Evolutionary conservation across 2,797 vertebrate species (phyloP).

Genomic region (Astyanax mexicanus): DNA sequence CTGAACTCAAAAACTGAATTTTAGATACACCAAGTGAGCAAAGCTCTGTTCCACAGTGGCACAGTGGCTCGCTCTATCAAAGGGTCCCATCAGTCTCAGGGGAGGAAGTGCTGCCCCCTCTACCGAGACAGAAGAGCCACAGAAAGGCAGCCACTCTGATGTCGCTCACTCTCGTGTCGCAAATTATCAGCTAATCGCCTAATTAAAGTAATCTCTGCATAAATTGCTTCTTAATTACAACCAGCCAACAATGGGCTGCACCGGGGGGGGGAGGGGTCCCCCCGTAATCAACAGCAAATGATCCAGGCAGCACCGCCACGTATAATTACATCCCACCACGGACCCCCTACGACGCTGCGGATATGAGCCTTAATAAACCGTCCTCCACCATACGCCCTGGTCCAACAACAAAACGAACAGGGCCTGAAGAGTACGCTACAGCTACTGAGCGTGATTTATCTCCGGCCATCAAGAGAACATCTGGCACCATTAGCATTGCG

Average conservation of each 20-base stretch:
- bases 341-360: not conserved
- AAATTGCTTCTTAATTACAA: constrained; percentile 66
- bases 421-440: not conserved
- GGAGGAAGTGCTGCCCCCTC: constrained; percentile 26
- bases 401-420: not conserved
- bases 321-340: constrained; percentile 30
- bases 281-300: constrained; percentile 26
- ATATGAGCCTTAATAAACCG: constrained; percentile 15
- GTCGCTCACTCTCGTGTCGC: constrained; percentile 51
- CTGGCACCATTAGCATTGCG: constrained; percentile 35
- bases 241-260: constrained; percentile 56
- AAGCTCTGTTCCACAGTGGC: constrained; percentile 5
- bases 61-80: constrained; percentile 35
- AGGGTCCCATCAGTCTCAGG: constrained; percentile 15
- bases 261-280: constrained; percentile 53
- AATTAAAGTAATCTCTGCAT: constrained; percentile 65
- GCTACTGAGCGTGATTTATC: not conserved
- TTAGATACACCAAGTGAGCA: constrained; percentile 1
- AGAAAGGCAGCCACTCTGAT: constrained; percentile 34
- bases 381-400: too few species aligned
- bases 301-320: not conserved
- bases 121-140: constrained; percentile 16
- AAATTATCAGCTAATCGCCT: constrained; percentile 62
- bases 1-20: constrained; percentile 17
- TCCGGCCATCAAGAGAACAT: constrained; percentile 32